Evolutionary conservation across 2,113 vertebrate genomes (phyloP).

Genomic region (Pseudopodoces humilis): DNA sequence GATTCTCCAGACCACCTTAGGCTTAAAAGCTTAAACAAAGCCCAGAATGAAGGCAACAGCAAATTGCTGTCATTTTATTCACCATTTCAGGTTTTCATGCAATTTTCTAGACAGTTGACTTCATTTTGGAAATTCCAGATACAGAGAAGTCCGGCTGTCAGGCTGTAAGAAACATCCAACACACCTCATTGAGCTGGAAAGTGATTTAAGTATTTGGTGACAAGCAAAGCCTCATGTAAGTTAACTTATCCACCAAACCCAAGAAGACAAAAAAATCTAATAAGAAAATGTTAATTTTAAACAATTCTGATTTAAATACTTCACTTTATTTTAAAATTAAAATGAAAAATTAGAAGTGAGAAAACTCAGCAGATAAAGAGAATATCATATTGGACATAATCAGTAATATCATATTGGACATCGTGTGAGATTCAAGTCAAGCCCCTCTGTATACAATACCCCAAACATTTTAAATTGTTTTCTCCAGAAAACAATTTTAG

Average conservation of each 20-base stretch:
- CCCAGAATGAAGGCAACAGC: neutral
- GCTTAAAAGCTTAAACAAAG: neutral
- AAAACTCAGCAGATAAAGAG: neutral
- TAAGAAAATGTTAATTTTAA: rapidly evolving
- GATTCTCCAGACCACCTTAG: neutral
- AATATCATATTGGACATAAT: neutral
- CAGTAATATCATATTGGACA: neutral
- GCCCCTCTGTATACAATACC: neutral
- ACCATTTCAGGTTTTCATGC: neutral
- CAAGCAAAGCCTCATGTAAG: neutral
- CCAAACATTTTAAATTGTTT: neutral
- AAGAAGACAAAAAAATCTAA: neutral
- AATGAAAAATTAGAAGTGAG: neutral
- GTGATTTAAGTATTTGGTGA: neutral
- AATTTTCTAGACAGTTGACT: neutral
- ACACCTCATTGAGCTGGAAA: neutral
- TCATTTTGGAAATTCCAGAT: neutral
- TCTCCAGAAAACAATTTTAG: neutral
- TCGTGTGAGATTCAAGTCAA: neutral
- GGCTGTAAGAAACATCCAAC: neutral
- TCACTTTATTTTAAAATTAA: neutral
- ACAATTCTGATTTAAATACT: neutral
- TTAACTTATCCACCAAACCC: neutral
- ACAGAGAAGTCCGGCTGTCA: neutral
- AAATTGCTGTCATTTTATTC: neutral